Percentiles rank a stretch among this genome's conserved stretches.
Conservation (phyloP, 1,140 invertebrate genomes). For the Bicyclus anynana region DNA sequence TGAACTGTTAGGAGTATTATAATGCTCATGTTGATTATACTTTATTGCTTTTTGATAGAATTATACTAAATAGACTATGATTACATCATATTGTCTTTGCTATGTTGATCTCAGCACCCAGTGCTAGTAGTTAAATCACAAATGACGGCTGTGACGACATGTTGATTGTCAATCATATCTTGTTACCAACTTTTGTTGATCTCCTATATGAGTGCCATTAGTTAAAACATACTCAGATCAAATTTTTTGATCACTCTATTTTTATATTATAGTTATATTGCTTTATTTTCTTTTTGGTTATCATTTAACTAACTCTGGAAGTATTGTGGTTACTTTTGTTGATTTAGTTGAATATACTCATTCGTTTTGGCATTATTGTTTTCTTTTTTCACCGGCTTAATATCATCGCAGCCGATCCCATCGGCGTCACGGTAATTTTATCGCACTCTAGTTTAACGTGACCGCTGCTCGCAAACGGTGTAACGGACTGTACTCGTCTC, state of each 20-base stretch:
- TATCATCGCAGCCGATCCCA: neutral
- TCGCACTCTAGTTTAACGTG: neutral
- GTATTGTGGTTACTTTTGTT: slow-evolving; percentile 17
- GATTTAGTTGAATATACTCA: slow-evolving; percentile 34
- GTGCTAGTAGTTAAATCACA: no score
- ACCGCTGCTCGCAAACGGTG: slow-evolving; percentile 2
- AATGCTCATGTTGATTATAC: no score
- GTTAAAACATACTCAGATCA: no score
- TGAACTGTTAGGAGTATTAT: no score
- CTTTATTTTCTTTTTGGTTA: slow-evolving; percentile 24
- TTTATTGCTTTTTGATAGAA: no score
- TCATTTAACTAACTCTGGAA: slow-evolving; percentile 25
- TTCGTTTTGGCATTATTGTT: slow-evolving; percentile 41
- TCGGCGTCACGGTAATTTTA: slow-evolving; percentile 6
- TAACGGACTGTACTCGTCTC: slow-evolving; percentile 46
- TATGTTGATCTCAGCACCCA: no score
- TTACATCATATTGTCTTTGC: no score
- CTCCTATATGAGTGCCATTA: slow-evolving; percentile 21
- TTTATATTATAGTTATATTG: slow-evolving; percentile 11
- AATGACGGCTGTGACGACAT: no score
- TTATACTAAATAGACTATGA: no score
- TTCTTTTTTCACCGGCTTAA: slow-evolving; percentile 34
- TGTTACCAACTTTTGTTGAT: slow-evolving; percentile 2
- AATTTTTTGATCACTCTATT: neutral
- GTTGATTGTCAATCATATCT: neutral